Evolutionary conservation across 2,113 vertebrate species (phyloP).

Genomic region (Engraulis encrasicolus): DNA sequence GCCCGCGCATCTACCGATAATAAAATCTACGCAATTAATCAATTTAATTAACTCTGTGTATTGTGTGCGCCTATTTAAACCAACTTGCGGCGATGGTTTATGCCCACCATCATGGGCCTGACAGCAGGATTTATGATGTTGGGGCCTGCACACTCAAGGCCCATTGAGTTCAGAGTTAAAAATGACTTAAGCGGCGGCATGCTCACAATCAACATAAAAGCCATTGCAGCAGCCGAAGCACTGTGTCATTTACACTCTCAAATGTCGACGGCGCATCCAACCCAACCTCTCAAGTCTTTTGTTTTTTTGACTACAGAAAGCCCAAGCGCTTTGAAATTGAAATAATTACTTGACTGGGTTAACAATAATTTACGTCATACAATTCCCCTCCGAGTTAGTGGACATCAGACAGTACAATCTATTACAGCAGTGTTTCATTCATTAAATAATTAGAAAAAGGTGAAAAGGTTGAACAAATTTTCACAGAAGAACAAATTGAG

Average conservation of each 20-base stretch:
- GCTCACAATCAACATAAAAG: neutral
- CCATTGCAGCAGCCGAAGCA: neutral
- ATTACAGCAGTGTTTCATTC: neutral
- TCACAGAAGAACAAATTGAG: neutral
- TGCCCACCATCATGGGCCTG: neutral
- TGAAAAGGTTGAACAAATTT: neutral
- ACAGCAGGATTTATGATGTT: neutral
- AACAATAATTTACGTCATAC: neutral
- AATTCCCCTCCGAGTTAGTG: neutral
- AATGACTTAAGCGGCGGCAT: constrained; percentile 11
- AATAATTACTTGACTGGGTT: neutral
- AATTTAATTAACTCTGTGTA: constrained; percentile 56
- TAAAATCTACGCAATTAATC: constrained; percentile 57
- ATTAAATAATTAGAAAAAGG: neutral
- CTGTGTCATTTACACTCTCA: neutral
- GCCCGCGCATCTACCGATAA: constrained; percentile 51
- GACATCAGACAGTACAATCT: neutral
- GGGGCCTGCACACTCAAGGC: constrained; percentile 1
- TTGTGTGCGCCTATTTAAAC: constrained; percentile 8
- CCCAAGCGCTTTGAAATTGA: neutral
- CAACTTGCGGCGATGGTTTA: constrained; percentile 1
- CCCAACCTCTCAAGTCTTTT: constrained; percentile 3
- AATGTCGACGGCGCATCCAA: neutral
- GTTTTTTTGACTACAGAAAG: too few relatives aligned
- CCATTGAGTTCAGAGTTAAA: constrained; percentile 16